Conservation (phyloP, 2,797 vertebrate species). For the Cirrhinus mrigala region DNA sequence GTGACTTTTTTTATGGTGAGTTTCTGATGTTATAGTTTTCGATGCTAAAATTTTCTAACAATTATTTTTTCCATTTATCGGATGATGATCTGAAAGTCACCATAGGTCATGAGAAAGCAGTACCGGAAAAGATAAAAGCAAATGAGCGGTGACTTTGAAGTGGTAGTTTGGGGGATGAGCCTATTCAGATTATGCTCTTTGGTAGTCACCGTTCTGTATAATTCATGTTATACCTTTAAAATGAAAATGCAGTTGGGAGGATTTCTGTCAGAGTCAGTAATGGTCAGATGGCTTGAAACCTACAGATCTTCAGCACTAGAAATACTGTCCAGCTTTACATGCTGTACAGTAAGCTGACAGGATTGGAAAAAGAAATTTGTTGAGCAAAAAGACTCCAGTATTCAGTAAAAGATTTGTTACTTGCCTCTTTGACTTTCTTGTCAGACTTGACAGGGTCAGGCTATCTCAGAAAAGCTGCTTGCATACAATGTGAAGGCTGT, state of each 20-base stretch:
- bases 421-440: slow-evolving; percentile 40
- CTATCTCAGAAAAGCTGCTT: slow-evolving; percentile 12
- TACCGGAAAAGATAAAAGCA: slow-evolving; percentile 27
- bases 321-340: slow-evolving; percentile 17
- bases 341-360: not conserved
- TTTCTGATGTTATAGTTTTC: not conserved
- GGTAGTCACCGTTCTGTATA: slow-evolving; percentile 52
- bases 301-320: slow-evolving; percentile 18
- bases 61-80: not conserved
- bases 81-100: not conserved
- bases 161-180: slow-evolving; percentile 37
- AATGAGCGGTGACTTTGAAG: slow-evolving; percentile 28
- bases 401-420: slow-evolving; percentile 55
- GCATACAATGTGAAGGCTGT: slow-evolving; percentile 1
- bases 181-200: slow-evolving; percentile 59
- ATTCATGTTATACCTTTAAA: slow-evolving; percentile 67
- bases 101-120: not conserved
- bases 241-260: slow-evolving; percentile 66
- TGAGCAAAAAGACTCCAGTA: slow-evolving; percentile 35
- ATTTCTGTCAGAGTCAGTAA: slow-evolving; percentile 54
- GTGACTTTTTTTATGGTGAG: not conserved
- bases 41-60: not conserved
- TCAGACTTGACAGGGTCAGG: slow-evolving; percentile 36
- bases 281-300: slow-evolving; percentile 22
- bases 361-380: slow-evolving; percentile 18